Evolutionary conservation across 1,140 invertebrate species (phyloP).

Genomic region (Ceratina japonica): DNA sequence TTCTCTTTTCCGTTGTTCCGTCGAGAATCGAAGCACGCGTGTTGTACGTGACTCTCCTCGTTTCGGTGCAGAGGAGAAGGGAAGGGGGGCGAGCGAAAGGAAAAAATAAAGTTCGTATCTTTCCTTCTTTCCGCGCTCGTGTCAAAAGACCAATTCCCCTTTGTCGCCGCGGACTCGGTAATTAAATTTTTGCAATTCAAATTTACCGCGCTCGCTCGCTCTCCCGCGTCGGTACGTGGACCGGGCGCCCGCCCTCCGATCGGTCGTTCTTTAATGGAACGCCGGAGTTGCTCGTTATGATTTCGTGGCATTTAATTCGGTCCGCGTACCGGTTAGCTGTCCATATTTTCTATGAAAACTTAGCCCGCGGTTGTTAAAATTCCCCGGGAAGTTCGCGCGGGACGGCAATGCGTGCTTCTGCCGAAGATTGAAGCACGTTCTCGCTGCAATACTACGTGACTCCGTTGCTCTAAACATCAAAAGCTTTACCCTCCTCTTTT

Average conservation of each 20-base stretch:
- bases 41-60: conserved; percentile 19
- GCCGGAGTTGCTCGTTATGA: conserved; percentile 12
- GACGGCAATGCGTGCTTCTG: conserved; percentile 36
- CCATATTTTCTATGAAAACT: conserved; percentile 46
- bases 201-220: neutral
- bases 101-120: neutral
- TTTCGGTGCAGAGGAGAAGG: neutral
- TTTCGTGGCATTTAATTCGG: conserved; percentile 20
- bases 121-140: no score
- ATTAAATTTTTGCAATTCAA: conserved; percentile 37
- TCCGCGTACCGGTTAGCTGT: neutral
- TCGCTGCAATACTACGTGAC: conserved; percentile 50
- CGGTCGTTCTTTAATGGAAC: neutral
- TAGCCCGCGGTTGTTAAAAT: conserved; percentile 50
- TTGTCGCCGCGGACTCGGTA: neutral
- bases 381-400: conserved; percentile 36
- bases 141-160: neutral
- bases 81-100: no score
- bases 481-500: neutral
- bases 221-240: no score
- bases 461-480: conserved; percentile 9
- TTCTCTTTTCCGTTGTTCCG: conserved; percentile 17
- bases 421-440: conserved; percentile 50
- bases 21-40: conserved; percentile 22
- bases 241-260: no score